Percentiles rank a stretch among this genome's conserved stretches.
Evolutionary conservation across 2,113 vertebrate genomes (phyloP).

Genomic region (Pogonocichla stellata): DNA sequence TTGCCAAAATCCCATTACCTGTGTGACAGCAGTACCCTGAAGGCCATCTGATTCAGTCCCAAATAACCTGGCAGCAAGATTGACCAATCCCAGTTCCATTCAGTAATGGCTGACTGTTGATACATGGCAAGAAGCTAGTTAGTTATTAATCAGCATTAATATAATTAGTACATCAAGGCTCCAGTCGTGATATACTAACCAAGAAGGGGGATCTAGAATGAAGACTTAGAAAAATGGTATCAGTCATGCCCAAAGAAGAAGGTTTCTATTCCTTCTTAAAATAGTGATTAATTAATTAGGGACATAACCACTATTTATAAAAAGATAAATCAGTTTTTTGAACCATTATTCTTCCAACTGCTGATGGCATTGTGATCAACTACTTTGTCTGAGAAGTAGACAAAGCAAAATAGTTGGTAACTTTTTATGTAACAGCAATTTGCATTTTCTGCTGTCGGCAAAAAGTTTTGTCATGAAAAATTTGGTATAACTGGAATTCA

Average conservation of each 20-base stretch:
- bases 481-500: background rate
- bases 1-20: conserved; percentile 79
- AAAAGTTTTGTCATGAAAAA: conserved; percentile 35
- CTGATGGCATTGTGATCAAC: conserved; percentile 75
- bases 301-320: conserved; percentile 91
- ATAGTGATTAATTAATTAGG: conserved; percentile 92
- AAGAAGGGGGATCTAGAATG: conserved; percentile 81
- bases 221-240: conserved; percentile 83
- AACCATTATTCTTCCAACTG: conserved; percentile 83
- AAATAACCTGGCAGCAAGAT: conserved; percentile 84
- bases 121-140: conserved; percentile 85
- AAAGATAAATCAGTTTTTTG: conserved; percentile 91
- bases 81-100: conserved; percentile 91
- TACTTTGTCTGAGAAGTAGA: conserved; percentile 36
- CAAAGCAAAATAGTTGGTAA: conserved; percentile 66
- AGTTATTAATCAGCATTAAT: conserved; percentile 97
- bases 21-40: conserved; percentile 86
- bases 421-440: conserved; percentile 22
- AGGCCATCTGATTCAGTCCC: conserved; percentile 87
- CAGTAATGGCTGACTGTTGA: conserved; percentile 88
- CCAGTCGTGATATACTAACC: conserved; percentile 89
- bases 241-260: conserved; percentile 89
- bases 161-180: conserved; percentile 90
- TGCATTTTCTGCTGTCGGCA: conserved; percentile 12
- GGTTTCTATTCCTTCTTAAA: conserved; percentile 89